Evolutionary conservation across 1,140 invertebrate genomes (phyloP).

Genomic region (Cardiocondyla obscurior): DNA sequence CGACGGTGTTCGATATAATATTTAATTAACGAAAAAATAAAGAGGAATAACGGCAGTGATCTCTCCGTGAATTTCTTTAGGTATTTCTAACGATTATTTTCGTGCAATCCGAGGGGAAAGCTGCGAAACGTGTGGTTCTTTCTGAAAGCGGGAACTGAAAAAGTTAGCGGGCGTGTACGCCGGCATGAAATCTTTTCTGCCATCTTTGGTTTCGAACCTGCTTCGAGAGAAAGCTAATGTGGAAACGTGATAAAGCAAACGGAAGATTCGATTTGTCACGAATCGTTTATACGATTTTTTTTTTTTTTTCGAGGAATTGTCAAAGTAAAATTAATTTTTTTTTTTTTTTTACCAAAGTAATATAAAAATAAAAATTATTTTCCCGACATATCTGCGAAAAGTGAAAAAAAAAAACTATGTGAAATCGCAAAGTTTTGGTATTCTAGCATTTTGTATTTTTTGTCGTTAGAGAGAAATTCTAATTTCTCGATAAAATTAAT

Average conservation of each 20-base stretch:
- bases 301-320: neutral
- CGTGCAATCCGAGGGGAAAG: conserved; percentile 57
- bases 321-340: neutral
- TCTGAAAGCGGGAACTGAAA: conserved; percentile 57
- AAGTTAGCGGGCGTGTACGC: conserved; percentile 54
- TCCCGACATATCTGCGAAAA: neutral
- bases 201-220: conserved; percentile 53
- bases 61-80: neutral
- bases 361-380: no score
- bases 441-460: neutral
- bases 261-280: neutral
- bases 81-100: conserved; percentile 3
- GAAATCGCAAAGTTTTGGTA: neutral
- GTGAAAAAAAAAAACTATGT: neutral
- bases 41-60: neutral
- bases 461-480: neutral
- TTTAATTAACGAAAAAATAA: neutral
- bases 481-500: neutral
- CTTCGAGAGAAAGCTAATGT: conserved; percentile 64
- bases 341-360: neutral
- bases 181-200: conserved; percentile 61
- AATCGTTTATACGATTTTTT: neutral
- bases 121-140: conserved; percentile 1
- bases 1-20: neutral
- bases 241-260: conserved; percentile 53